Evolutionary conservation across 1,140 invertebrate genomes (phyloP).

Genomic region (Drosophila ambigua): DNA sequence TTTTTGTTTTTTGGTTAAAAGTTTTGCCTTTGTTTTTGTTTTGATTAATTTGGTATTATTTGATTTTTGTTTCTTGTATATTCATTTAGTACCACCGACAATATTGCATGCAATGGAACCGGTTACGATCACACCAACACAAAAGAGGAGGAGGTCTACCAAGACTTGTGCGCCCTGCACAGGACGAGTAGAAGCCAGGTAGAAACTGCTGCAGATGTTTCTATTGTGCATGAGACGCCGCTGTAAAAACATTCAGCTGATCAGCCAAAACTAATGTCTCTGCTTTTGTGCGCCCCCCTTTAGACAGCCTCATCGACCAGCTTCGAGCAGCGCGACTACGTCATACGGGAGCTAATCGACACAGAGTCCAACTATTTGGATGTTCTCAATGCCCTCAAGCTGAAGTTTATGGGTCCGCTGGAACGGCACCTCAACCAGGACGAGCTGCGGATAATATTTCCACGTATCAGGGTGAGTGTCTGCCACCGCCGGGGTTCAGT

Average conservation of each 20-base stretch:
- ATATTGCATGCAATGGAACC: constrained; percentile 83
- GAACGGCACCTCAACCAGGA: constrained; percentile 88
- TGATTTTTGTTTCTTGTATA: constrained; percentile 19
- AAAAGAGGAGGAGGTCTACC: constrained; percentile 84
- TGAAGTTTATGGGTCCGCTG: constrained; percentile 92
- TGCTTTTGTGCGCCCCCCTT: constrained; percentile 13
- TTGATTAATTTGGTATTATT: constrained; percentile 24
- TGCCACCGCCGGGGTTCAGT: no score
- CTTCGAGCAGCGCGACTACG: constrained; percentile 96
- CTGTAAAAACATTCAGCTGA: constrained; percentile 3
- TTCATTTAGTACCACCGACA: constrained; percentile 79
- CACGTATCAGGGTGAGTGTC: constrained; percentile 91
- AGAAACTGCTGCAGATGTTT: constrained; percentile 41
- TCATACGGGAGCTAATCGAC: constrained; percentile 97
- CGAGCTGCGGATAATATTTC: constrained; percentile 92
- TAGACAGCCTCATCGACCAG: constrained; percentile 87
- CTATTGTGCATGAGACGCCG: constrained; percentile 42
- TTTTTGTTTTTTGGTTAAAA: background rate
- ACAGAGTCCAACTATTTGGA: constrained; percentile 99
- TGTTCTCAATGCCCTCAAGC: constrained; percentile 94
- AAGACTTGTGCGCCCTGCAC: constrained; percentile 84
- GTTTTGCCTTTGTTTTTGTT: constrained; percentile 5
- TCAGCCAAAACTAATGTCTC: constrained; percentile 1
- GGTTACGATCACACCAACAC: constrained; percentile 83
- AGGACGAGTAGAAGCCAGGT: constrained; percentile 83